Evolutionary conservation across 1,140 invertebrate genomes (phyloP).

Genomic region (Brachionus rotundiformis): DNA sequence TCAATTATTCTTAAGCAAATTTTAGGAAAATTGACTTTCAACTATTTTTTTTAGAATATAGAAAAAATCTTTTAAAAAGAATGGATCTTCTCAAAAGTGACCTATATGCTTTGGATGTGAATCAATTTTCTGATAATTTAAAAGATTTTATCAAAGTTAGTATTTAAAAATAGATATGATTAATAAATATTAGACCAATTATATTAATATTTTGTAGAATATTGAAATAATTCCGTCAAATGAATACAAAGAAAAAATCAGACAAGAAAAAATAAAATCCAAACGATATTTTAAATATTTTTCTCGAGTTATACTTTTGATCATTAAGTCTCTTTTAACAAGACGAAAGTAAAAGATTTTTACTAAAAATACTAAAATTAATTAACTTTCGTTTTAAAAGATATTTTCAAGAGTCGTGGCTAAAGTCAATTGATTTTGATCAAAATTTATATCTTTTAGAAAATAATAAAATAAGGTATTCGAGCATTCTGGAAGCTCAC

Average conservation of each 20-base stretch:
- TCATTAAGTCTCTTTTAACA: conserved; percentile 42
- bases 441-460: background rate
- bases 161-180: background rate
- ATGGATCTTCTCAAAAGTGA: background rate
- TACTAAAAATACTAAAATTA: background rate
- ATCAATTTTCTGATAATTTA: background rate
- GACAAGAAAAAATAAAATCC: background rate
- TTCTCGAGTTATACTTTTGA: background rate
- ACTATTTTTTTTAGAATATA: background rate
- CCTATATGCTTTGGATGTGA: background rate
- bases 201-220: conserved; percentile 7
- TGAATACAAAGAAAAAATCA: background rate
- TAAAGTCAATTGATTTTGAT: conserved; percentile 18
- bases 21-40: background rate
- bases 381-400: conserved; percentile 11
- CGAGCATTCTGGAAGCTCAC: conserved; percentile 8
- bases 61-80: background rate
- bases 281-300: conserved; percentile 34
- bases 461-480: conserved; percentile 3
- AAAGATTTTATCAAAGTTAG: background rate
- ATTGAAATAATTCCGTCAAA: conserved; percentile 4
- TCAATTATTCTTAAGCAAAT: background rate
- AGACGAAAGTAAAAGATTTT: conserved; percentile 38
- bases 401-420: conserved; percentile 41
- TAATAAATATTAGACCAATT: background rate